Base-by-base conservation (phyloP, 2,113 vertebrate genomes). In the Acrocephalus kingi region DNA sequence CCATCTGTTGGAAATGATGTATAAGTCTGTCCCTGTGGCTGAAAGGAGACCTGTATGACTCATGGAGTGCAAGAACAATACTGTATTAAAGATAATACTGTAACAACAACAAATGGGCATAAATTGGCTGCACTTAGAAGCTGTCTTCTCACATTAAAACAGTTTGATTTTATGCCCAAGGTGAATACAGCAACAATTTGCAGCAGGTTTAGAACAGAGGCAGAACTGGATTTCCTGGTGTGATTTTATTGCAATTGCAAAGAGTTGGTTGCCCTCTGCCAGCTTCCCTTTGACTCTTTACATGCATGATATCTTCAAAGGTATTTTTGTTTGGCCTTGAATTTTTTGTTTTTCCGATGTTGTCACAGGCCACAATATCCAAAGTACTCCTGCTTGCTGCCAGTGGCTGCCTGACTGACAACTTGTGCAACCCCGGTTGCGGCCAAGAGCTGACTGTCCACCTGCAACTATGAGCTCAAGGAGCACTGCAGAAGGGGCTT, bases 351-450 rank as follows among this genome's bases (percentile, higher is more conserved):
- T 56, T 89, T 46, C n/a, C 17, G 28, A 1, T 9, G n/a, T 10
- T 62, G 31, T 45, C 22, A 8, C 19, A 54, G 52, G n/a, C 37
- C 14, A 39, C n/a, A 59, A 8, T 25, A 73, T 10, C 41, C 72
- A 46, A 39, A 76, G 37, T 5, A 3, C 28, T 86, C 21, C 76
- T 0, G 0, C 30, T 73, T 77, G n/a, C 78, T 90, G 55, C n/a
- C 37, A 39, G 10, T 31, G 48, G 30, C 59, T 72, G 25, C 30
- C n/a, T 27, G 43, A 33, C 31, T 33, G 28, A 18, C 13, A 31
- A 67, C 27, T 63, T 11, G 5, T 49, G 25, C 15, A 79, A 2
- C 22, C 9, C 17, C 0, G 2, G 25, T 5, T n/a, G 45, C 0
- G 0, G 43, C 28, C 13, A 24, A 19, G 3, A 68, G 58, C 52